Evolutionary conservation across 2,888 invertebrate genomes (phyloP), one percentile per base, ranked within the genome.

Genomic region (Euproctis similis): DNA sequence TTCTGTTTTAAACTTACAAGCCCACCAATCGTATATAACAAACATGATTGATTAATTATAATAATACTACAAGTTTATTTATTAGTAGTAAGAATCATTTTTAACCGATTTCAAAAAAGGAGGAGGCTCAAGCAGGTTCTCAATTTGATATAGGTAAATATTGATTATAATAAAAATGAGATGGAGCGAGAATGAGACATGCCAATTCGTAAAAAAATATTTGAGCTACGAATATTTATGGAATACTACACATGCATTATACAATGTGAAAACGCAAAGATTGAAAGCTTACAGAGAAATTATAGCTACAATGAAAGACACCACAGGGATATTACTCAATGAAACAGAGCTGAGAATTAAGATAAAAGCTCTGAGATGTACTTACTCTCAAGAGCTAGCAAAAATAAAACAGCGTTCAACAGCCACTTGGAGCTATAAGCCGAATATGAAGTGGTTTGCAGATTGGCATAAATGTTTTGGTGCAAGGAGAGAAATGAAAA

Each of bases 171-270:
- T n/a, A 14, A 14, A 14, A 39, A 76, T 74, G 76, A 60, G 70
- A 53, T 85, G 82, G 80, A 65, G 69, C 28, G 84, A 85, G 46
- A 60, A 60, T 4, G 70, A 73, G 39, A 86, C 85, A 2, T 62
- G 61, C 25, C 59, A 68, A 36, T 84, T 86, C 39, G 82, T 85
- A 1, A 76, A 76, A 62, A 46, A 78, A 32, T 86, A 85, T 49
- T 44, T 77, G 30, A 63, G 59, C 19, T 59, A 80, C 26, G 71
- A 77, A 46, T 63, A 63, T 29, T 49, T 86, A 19, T 86, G 85
- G 85, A 76, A 86, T 42, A 48, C 61, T 1, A 57, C 63, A 30
- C 64, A 73, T 30, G 45, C 59, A 9, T 52, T 58, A n/a, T 80
- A 85, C 39, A 77, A 68, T 49, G 36, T 63, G 13, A 69, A 67